phyloP scores from a whole-genome alignment of 2,113 vertebrate species.

The Ophiodon elongatus region DNA sequence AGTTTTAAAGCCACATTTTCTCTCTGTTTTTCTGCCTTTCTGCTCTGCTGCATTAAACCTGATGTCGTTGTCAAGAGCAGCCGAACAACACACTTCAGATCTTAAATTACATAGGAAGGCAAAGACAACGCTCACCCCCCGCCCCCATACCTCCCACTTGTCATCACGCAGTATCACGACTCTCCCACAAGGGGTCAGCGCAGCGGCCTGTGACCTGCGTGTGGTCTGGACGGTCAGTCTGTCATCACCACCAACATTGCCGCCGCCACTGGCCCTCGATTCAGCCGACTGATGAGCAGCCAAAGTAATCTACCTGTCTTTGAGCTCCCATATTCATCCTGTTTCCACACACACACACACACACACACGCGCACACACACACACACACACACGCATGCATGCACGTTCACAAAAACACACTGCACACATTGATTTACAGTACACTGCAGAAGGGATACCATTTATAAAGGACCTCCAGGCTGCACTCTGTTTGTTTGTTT shows the following conservation, averaged over 20 bases:
- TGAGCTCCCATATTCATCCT: constrained; percentile 49
- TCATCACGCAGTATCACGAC: constrained; percentile 12
- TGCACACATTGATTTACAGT: constrained; percentile 76
- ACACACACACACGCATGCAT: neutral
- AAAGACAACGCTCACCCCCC: neutral
- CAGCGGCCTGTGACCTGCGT: constrained; percentile 58
- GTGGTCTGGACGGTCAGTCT: constrained; percentile 65
- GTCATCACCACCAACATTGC: constrained; percentile 59
- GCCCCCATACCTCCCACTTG: neutral
- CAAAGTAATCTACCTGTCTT: constrained; percentile 77
- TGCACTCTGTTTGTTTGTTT: constrained; percentile 78
- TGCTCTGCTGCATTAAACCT: neutral
- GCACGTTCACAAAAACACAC: constrained; percentile 49
- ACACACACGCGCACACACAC: constrained; percentile 35
- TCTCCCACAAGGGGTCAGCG: constrained; percentile 74
- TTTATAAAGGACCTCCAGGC: constrained; percentile 76
- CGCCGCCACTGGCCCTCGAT: constrained; percentile 33
- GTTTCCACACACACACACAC: constrained; percentile 27
- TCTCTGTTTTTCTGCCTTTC: neutral
- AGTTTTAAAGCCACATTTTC: neutral
- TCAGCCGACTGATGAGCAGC: constrained; percentile 66
- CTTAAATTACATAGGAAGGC: neutral
- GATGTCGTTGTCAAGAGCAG: neutral
- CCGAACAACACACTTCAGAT: constrained; percentile 5
- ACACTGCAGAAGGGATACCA: constrained; percentile 69